These are phyloP conservation scores for Neria commutata DNA, from an alignment of 2,888 invertebrate species.

Conservation along the genomic window DNA sequence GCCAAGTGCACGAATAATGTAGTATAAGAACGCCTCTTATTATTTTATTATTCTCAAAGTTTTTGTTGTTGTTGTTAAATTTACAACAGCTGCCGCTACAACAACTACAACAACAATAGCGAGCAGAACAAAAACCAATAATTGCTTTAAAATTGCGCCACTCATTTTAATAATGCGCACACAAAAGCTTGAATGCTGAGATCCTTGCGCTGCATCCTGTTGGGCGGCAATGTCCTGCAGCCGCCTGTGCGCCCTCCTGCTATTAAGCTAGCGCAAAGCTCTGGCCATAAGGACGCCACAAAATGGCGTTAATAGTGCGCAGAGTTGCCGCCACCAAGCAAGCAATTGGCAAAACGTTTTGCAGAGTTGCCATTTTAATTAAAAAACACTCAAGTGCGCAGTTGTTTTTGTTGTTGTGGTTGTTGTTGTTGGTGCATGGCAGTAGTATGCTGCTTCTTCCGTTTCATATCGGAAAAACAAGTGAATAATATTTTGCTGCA, in stretches of 20 bases:
- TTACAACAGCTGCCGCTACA: conserved; percentile 26
- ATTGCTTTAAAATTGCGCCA: conserved; percentile 54
- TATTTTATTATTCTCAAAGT: not conserved
- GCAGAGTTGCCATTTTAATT: not conserved
- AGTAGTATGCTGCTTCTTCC: no score
- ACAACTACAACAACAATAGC: conserved; percentile 34
- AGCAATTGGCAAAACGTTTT: not conserved
- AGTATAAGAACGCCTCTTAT: no score
- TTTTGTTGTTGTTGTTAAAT: not conserved
- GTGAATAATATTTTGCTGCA: no score
- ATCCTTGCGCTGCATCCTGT: conserved; percentile 27
- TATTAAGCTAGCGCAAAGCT: conserved; percentile 24
- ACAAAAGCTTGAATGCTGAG: conserved; percentile 39
- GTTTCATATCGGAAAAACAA: no score
- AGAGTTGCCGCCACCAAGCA: no score
- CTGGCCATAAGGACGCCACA: conserved; percentile 25
- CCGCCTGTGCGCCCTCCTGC: conserved; percentile 13
- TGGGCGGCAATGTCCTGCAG: conserved; percentile 15
- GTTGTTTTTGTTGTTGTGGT: no score
- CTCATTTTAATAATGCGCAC: conserved; percentile 48
- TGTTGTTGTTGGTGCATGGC: no score
- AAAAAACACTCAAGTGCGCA: not conserved
- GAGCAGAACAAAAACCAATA: conserved; percentile 39
- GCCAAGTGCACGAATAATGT: no score
- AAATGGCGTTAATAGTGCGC: conserved; percentile 43